phyloP scores from a whole-genome alignment of 1,140 invertebrate genomes.

The Brevipalpus yothersi region DNA sequence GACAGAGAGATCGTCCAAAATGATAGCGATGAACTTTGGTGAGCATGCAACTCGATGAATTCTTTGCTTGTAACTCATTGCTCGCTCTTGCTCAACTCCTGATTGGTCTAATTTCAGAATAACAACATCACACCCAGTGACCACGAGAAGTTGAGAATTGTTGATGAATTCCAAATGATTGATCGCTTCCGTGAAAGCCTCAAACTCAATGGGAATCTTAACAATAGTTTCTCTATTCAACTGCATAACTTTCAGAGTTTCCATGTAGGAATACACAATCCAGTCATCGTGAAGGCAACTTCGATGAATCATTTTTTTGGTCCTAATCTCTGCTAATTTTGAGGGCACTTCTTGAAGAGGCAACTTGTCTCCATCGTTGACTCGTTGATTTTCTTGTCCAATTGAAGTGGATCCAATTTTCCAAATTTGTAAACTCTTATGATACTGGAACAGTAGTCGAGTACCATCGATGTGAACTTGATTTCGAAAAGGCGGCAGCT shows the following conservation, averaged over 20 bases:
- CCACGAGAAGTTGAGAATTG: background rate
- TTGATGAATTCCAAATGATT: background rate
- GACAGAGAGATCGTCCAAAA: background rate
- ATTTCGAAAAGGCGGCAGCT: conserved; percentile 3
- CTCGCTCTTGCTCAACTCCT: background rate
- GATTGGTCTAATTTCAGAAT: background rate
- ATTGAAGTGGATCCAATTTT: conserved; percentile 2
- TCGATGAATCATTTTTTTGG: background rate
- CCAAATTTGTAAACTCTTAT: conserved; percentile 11
- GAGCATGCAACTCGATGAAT: background rate
- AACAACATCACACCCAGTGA: background rate
- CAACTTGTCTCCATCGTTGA: background rate
- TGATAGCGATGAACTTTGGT: background rate
- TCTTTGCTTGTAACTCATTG: background rate
- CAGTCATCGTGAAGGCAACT: background rate
- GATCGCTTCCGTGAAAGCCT: background rate
- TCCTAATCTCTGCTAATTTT: background rate
- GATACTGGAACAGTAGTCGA: conserved; percentile 9
- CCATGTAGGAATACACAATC: background rate
- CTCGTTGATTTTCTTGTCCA: background rate
- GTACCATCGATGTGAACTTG: background rate
- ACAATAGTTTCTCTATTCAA: background rate
- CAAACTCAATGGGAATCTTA: background rate
- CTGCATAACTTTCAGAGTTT: background rate
- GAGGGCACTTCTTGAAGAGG: background rate